phyloP scores from a whole-genome alignment of 2,113 vertebrate genomes.

The Colius striatus region DNA sequence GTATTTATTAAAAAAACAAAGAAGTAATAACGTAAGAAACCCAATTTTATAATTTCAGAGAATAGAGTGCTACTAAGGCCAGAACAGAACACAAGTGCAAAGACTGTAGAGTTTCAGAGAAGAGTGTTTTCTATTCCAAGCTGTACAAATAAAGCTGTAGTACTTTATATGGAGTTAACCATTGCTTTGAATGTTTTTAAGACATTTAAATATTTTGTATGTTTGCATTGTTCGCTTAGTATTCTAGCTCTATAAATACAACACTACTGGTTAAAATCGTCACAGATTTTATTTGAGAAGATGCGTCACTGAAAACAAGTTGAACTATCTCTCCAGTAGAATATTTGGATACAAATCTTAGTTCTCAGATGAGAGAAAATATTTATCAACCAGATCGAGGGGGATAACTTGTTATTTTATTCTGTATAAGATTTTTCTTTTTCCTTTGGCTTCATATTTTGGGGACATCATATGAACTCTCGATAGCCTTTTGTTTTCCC shows the following conservation, averaged over 20 bases:
- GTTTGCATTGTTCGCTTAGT: not conserved
- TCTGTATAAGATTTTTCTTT: not conserved
- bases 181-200: not conserved
- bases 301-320: not conserved
- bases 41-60: not conserved
- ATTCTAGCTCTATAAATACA: not conserved
- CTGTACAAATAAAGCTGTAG: not conserved
- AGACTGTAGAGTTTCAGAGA: not conserved
- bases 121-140: not conserved
- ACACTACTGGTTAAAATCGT: not conserved
- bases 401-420: not conserved
- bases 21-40: not conserved
- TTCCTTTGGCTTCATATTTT: not conserved
- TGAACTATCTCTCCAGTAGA: not conserved
- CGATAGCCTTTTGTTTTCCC: not conserved
- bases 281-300: not conserved
- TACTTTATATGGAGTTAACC: not conserved
- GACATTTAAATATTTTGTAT: not conserved
- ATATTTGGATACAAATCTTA: not conserved
- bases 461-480: not conserved
- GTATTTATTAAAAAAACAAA: not conserved
- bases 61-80: not conserved
- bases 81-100: not conserved
- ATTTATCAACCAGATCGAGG: not conserved
- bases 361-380: not conserved